phyloP scores from a whole-genome alignment of 1,140 invertebrate genomes.

The Radopholus similis region DNA sequence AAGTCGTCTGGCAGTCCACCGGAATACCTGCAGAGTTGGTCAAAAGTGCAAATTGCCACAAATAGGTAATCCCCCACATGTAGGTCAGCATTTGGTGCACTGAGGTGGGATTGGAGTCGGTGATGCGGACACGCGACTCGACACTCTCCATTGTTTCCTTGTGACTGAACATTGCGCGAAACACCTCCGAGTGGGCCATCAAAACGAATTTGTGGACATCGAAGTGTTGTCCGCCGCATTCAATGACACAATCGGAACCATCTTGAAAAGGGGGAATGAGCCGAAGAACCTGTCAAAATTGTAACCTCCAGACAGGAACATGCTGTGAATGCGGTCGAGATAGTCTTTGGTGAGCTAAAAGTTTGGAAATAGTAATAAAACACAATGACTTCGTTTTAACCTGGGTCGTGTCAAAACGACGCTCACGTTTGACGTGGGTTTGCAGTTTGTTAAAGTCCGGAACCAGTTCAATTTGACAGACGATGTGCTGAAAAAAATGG shows the following conservation, averaged over 20 bases:
- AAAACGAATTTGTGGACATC: conserved; percentile 56
- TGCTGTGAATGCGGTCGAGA: conserved; percentile 31
- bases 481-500: no score
- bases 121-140: conserved; percentile 39
- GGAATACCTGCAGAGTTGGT: conserved; percentile 21
- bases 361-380: conserved; percentile 4
- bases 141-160: conserved; percentile 38
- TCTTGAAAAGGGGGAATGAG: no score
- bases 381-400: conserved; percentile 14
- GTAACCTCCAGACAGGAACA: conserved; percentile 37
- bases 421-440: conserved; percentile 28
- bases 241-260: conserved; percentile 42
- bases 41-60: not conserved
- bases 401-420: conserved; percentile 25
- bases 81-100: conserved; percentile 56
- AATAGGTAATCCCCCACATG: conserved; percentile 33
- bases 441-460: conserved; percentile 50
- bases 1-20: conserved; percentile 43
- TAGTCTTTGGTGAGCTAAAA: conserved; percentile 46
- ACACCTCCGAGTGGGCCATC: conserved; percentile 54
- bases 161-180: conserved; percentile 57
- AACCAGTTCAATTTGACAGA: conserved; percentile 55
- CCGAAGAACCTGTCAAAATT: no score
- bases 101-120: conserved; percentile 38
- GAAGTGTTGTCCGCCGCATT: conserved; percentile 37